These are phyloP conservation scores for Adelosebastes latens DNA, from an alignment of 2,797 vertebrate species.

Conservation along the genomic window DNA sequence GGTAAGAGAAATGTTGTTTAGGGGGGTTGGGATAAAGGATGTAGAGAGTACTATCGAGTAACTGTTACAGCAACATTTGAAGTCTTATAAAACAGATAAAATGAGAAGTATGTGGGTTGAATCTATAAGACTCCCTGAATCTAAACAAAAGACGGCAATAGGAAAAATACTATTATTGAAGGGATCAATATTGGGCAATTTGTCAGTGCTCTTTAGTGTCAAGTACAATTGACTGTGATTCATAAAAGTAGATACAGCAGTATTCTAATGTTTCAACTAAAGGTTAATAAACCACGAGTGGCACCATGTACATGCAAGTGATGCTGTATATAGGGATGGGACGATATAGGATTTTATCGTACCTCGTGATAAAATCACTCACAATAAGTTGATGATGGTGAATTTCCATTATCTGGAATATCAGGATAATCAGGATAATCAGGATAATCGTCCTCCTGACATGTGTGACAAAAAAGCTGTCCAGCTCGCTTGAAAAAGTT, in stretches of 20 bases:
- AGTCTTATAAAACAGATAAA: background rate
- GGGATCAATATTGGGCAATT: background rate
- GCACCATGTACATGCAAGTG: background rate
- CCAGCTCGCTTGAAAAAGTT: no score
- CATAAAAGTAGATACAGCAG: background rate
- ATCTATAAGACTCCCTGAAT: background rate
- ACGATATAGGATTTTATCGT: background rate
- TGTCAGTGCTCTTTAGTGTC: background rate
- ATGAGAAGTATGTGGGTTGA: background rate
- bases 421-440: rapidly evolving
- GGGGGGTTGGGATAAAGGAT: background rate
- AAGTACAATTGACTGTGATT: background rate
- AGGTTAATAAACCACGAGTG: background rate
- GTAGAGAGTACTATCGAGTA: background rate
- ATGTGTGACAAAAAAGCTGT: no score
- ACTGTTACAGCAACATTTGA: background rate
- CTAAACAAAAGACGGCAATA: background rate
- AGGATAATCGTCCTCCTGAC: no score
- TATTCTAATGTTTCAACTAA: background rate
- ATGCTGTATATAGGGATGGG: background rate
- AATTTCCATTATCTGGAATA: no score
- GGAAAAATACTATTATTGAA: background rate
- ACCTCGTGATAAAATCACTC: rapidly evolving
- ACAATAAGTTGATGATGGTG: background rate
- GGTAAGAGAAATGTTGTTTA: background rate